A percentile compares a stretch with the other conserved stretches of the same genome.
phyloP scores from a whole-genome alignment of 1,140 invertebrate species.

The Mizuhopecten yessoensis region DNA sequence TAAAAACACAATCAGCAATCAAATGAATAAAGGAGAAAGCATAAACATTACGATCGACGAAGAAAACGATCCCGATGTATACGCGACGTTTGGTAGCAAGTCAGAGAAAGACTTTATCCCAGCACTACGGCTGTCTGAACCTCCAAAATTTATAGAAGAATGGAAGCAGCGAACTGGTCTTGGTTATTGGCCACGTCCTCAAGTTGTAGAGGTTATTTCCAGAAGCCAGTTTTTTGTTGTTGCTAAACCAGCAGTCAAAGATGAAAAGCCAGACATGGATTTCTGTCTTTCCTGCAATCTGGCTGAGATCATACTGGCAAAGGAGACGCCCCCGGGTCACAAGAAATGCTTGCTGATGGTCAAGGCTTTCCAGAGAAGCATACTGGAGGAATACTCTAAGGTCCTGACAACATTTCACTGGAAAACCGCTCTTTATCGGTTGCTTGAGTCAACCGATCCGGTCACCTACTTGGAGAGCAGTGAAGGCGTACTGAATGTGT shows the following conservation, averaged over 20 bases:
- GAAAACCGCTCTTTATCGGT: constrained; percentile 55
- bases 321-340: background rate
- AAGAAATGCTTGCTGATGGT: constrained; percentile 43
- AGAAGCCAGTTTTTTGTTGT: constrained; percentile 41
- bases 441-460: constrained; percentile 41
- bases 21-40: background rate
- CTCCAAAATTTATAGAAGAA: background rate
- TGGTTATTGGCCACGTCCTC: background rate
- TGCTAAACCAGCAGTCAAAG: constrained; percentile 13
- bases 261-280: background rate
- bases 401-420: constrained; percentile 52
- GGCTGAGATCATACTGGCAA: constrained; percentile 45
- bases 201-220: background rate
- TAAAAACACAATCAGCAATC: too few relatives aligned
- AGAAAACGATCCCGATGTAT: background rate
- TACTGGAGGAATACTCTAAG: constrained; percentile 40
- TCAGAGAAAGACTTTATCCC: background rate
- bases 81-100: background rate
- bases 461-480: background rate
- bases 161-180: background rate
- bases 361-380: constrained; percentile 45
- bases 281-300: constrained; percentile 50
- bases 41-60: background rate
- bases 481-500: constrained; percentile 6
- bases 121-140: background rate